Percentiles rank a stretch among this genome's conserved stretches.
These are phyloP conservation scores for Microcebus jonahi DNA, from an alignment of 2,113 vertebrate species.

Conservation along the genomic window DNA sequence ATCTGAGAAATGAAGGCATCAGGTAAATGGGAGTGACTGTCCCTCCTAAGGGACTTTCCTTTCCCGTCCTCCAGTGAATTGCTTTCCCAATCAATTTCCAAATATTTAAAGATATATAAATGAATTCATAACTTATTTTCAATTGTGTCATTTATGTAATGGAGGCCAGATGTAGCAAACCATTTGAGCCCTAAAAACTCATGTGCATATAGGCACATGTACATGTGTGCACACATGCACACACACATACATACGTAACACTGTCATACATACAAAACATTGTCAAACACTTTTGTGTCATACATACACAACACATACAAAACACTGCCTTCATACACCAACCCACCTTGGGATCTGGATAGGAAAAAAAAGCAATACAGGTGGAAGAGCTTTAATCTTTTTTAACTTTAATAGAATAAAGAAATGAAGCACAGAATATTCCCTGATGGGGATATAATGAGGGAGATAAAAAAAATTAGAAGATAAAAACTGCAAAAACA, in stretches of 20 bases:
- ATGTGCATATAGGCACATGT: not conserved
- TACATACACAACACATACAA: not conserved
- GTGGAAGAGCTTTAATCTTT: not conserved
- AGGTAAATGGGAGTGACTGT: constrained; percentile 54
- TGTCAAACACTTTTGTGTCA: too few relatives aligned
- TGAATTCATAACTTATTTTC: not conserved
- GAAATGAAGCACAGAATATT: constrained; percentile 42
- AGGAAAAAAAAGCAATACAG: not conserved
- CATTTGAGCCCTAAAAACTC: not conserved
- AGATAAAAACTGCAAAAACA: constrained; percentile 64
- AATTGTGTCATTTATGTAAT: not conserved
- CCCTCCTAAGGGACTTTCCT: not conserved
- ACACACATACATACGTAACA: not conserved
- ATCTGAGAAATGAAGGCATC: constrained; percentile 70
- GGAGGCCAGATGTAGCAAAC: not conserved
- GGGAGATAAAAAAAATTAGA: constrained; percentile 59
- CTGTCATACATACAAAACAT: not conserved
- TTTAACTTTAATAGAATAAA: constrained; percentile 43
- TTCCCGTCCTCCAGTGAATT: not conserved
- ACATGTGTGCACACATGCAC: not conserved
- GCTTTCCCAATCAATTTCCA: not conserved
- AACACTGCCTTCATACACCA: not conserved
- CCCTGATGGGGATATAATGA: constrained; percentile 59
- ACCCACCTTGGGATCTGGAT: not conserved
- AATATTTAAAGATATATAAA: constrained; percentile 42